Percentiles rank a stretch among this genome's conserved stretches.
Conservation (phyloP, 1,140 invertebrate genomes). For the Copidosoma floridanum region DNA sequence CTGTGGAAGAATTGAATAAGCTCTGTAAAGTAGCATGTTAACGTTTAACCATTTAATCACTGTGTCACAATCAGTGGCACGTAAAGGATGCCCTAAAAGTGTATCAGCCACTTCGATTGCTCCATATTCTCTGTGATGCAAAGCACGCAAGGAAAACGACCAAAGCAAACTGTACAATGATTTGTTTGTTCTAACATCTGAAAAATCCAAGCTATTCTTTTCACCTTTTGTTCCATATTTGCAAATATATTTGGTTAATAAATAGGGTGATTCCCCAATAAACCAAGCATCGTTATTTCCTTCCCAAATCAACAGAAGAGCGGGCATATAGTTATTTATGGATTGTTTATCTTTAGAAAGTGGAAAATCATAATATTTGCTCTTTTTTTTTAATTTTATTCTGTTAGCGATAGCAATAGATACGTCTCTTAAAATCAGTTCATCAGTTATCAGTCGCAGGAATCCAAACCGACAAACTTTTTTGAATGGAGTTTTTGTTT, state of each 20-base stretch:
- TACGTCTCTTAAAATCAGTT: constrained; percentile 30
- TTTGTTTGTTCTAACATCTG: not conserved
- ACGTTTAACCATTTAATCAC: constrained; percentile 35
- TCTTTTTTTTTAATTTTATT: constrained; percentile 34
- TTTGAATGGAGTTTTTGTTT: constrained; percentile 15
- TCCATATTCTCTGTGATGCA: constrained; percentile 12
- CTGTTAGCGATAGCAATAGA: constrained; percentile 32
- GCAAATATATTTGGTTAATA: constrained; percentile 33
- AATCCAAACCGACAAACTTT: constrained; percentile 36
- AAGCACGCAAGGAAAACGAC: not conserved
- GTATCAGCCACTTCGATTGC: constrained; percentile 2
- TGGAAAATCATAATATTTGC: constrained; percentile 40
- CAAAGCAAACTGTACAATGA: not conserved
- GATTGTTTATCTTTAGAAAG: constrained; percentile 29
- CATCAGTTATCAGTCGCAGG: constrained; percentile 30
- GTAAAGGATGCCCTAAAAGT: constrained; percentile 3
- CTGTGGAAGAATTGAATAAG: no score
- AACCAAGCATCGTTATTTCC: constrained; percentile 44
- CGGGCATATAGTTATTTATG: constrained; percentile 47
- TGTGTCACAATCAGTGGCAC: constrained; percentile 22
- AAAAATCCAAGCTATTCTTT: constrained; percentile 15
- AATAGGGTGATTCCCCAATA: constrained; percentile 33
- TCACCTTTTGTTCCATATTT: constrained; percentile 27
- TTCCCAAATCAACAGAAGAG: constrained; percentile 38
- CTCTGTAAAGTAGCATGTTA: no score